A percentile compares a stretch with the other conserved stretches of the same genome.
phyloP scores from a whole-genome alignment of 2,888 invertebrate species.

The Noctua comes region DNA sequence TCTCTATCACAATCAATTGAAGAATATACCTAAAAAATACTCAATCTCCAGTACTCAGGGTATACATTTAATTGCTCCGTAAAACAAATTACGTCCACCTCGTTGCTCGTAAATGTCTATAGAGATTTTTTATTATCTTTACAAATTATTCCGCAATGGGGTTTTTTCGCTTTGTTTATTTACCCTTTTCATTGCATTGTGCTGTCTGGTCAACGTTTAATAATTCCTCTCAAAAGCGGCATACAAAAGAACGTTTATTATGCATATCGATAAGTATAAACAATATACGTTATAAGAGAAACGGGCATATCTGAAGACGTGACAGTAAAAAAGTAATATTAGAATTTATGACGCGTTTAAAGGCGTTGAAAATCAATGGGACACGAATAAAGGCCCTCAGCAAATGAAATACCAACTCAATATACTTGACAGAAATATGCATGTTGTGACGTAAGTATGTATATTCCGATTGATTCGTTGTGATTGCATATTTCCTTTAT shows the following conservation, averaged over 20 bases:
- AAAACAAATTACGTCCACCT: slow-evolving; percentile 68
- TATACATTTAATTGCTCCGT: slow-evolving; percentile 65
- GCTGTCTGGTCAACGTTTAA: slow-evolving; percentile 49
- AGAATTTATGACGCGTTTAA: slow-evolving; percentile 79
- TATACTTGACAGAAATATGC: slow-evolving; percentile 59
- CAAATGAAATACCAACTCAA: slow-evolving; percentile 71
- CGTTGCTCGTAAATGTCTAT: slow-evolving; percentile 67
- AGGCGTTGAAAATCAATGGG: slow-evolving; percentile 76
- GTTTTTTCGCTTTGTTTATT: slow-evolving; percentile 52
- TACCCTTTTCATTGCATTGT: slow-evolving; percentile 60
- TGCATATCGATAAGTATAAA: slow-evolving; percentile 38
- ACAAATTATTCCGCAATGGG: slow-evolving; percentile 52
- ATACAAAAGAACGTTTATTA: slow-evolving; percentile 23
- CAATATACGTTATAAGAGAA: slow-evolving; percentile 38
- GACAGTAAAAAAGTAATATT: slow-evolving; percentile 78
- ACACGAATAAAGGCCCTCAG: slow-evolving; percentile 73
- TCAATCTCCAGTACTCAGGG: slow-evolving; percentile 11
- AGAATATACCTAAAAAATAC: slow-evolving; percentile 31
- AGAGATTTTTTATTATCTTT: slow-evolving; percentile 65
- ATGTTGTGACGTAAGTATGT: slow-evolving; percentile 46
- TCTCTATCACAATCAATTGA: slow-evolving; percentile 14
- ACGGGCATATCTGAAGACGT: slow-evolving; percentile 69
- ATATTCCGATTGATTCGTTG: slow-evolving; percentile 55
- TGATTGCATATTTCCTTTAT: slow-evolving; percentile 61
- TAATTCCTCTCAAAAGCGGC: slow-evolving; percentile 49